These are phyloP conservation scores for Brienomyrus longianalis DNA, from an alignment of 2,113 vertebrate genomes.

Conservation along the genomic window DNA sequence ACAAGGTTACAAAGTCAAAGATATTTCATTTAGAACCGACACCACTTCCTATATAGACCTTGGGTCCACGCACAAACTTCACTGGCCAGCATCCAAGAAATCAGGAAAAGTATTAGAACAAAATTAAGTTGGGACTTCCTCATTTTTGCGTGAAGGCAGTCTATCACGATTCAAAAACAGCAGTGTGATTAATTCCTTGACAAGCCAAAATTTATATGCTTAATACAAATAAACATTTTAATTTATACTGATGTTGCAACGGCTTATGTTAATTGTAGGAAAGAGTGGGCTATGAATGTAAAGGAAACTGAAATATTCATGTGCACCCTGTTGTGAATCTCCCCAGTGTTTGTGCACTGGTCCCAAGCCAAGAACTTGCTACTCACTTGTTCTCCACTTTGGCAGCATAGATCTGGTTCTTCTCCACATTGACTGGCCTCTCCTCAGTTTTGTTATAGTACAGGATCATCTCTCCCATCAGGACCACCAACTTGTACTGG, in stretches of 20 bases:
- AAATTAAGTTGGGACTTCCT: neutral
- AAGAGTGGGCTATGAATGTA: neutral
- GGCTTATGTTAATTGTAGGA: neutral
- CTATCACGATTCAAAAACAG: neutral
- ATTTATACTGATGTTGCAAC: neutral
- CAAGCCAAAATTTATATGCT: neutral
- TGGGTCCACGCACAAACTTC: neutral
- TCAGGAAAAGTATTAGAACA: neutral
- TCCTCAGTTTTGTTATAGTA: conserved; percentile 74
- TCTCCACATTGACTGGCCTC: conserved; percentile 52
- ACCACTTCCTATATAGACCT: neutral
- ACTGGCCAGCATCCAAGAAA: neutral
- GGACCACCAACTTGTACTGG: conserved; percentile 75
- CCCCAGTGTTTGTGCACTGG: neutral
- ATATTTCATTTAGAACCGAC: neutral
- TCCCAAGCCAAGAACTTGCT: conserved; percentile 3
- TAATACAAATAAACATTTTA: neutral
- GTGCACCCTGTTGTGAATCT: neutral
- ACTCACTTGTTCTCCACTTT: conserved; percentile 86
- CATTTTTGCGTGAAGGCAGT: neutral
- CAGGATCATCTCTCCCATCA: conserved; percentile 92
- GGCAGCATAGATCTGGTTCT: conserved; percentile 78
- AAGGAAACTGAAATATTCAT: neutral
- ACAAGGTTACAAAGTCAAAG: neutral
- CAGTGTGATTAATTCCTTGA: neutral